These are phyloP conservation scores for Poeciliopsis paucimaculata DNA, from an alignment of 2,797 vertebrate species.

Conservation along the genomic window DNA sequence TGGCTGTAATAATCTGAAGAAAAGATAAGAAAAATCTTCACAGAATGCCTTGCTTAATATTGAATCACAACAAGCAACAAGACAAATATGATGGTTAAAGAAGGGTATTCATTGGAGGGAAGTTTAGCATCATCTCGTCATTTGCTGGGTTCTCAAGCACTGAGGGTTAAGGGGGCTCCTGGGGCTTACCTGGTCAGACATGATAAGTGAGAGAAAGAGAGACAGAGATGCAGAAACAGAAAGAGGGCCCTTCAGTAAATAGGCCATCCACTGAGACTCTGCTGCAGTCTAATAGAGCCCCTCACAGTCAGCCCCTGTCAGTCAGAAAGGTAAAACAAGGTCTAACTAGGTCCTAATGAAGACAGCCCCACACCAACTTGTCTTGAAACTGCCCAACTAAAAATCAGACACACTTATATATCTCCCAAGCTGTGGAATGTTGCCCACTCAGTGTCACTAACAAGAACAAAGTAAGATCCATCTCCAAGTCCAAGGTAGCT, in stretches of 20 bases:
- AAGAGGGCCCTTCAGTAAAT: constrained; percentile 60
- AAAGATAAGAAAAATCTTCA: background rate
- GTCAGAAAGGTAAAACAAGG: constrained; percentile 74
- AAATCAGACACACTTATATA: constrained; percentile 58
- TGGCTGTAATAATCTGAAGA: background rate
- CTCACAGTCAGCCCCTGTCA: constrained; percentile 73
- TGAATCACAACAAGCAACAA: constrained; percentile 59
- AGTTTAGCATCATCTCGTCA: constrained; percentile 78
- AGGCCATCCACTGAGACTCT: constrained; percentile 68
- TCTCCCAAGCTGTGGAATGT: constrained; percentile 46
- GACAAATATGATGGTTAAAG: constrained; percentile 57
- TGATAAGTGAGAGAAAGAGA: constrained; percentile 54
- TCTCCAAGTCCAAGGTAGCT: constrained; percentile 38
- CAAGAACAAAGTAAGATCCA: constrained; percentile 57
- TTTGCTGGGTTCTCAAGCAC: constrained; percentile 71
- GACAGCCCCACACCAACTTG: constrained; percentile 69
- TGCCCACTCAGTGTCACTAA: constrained; percentile 59
- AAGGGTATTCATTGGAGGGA: constrained; percentile 73
- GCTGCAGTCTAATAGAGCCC: constrained; percentile 73
- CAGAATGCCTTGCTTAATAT: constrained; percentile 47
- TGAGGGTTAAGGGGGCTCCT: constrained; percentile 77
- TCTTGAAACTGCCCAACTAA: constrained; percentile 59
- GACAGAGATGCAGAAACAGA: constrained; percentile 40
- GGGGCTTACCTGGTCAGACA: constrained; percentile 75
- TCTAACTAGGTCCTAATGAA: constrained; percentile 76